Evolutionary conservation across 2,797 vertebrate species (phyloP), one percentile per base, ranked within the genome.

Genomic region (Hozukius guyotensis): DNA sequence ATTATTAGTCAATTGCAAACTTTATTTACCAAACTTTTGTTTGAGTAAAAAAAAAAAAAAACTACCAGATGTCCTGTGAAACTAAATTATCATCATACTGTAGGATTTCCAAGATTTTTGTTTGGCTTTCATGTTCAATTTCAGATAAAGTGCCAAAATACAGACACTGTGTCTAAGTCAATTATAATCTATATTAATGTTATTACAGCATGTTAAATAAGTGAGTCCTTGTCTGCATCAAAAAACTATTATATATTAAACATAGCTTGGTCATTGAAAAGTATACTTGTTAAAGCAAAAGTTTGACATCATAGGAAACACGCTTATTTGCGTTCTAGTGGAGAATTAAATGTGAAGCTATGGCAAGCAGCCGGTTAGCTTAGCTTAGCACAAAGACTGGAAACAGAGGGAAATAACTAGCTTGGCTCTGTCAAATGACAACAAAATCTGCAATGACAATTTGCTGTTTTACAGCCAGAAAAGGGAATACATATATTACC

Each of bases 21-120:
- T 70, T 82, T 52, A 32, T 22, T 78, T 29, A 76, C 11, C 22
- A 62, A 83, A 78, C 38, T 68, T 74, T 59, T 55, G 24, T 66
- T 38, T 63, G 22, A 66, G 12, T 4, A 7, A 20, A 31, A 56
- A 13, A 5, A 57, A 68, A 32, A 36, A 49, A 14, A 20, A 25
- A 11, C 18, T 18, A 66, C 34, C 24, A 49, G 65, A 78, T 82
- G 64, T 75, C 53, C 59, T 31, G 53, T 60, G 18, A 72, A 55
- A 42, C 2, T 4, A 36, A 66, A 25, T 55, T 0, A 32, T 29
- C 25, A 24, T 32, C 8, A 10, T 9, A 20, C 9, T 56, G n/a
- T 69, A 25, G 11, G 9, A 66, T 24, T 53, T 60, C 22, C 6
- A 49, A 16, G 2, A 24, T 11, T 14, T 63, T 25, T 27, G 31